Percentiles rank a stretch among this genome's conserved stretches.
These are phyloP conservation scores for Hemithea aestivaria DNA, from an alignment of 2,888 invertebrate species.

Conservation along the genomic window DNA sequence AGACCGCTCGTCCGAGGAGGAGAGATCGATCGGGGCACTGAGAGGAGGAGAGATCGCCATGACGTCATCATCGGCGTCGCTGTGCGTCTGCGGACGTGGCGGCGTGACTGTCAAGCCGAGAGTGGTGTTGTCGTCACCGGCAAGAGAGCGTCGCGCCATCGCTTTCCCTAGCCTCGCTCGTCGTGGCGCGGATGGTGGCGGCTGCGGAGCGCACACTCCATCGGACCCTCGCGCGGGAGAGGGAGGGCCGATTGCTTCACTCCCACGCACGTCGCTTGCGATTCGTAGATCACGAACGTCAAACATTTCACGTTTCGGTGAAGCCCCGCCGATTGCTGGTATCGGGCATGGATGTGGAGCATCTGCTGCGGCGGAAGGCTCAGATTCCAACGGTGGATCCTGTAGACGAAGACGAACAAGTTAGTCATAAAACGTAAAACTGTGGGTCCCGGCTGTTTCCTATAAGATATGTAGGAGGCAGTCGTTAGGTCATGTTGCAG, in stretches of 20 bases:
- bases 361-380: constrained; percentile 62
- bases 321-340: constrained; percentile 67
- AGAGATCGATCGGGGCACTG: constrained; percentile 68
- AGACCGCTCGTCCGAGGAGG: constrained; percentile 69
- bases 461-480: no score
- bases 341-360: constrained; percentile 61
- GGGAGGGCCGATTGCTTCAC: constrained; percentile 78
- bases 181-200: constrained; percentile 66
- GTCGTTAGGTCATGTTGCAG: no score
- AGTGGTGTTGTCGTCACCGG: constrained; percentile 73
- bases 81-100: constrained; percentile 52
- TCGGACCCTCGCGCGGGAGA: constrained; percentile 85
- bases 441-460: no score
- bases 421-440: not conserved
- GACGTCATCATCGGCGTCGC: constrained; percentile 74
- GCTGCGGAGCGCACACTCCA: constrained; percentile 81
- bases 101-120: constrained; percentile 61
- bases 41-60: constrained; percentile 69
- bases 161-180: constrained; percentile 78
- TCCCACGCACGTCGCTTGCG: constrained; percentile 53
- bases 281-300: constrained; percentile 64
- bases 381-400: constrained; percentile 67
- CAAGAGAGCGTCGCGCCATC: constrained; percentile 82
- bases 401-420: constrained; percentile 29
- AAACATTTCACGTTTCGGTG: constrained; percentile 64